Evolutionary conservation across 2,113 vertebrate genomes (phyloP).

Genomic region (Talpa occidentalis): DNA sequence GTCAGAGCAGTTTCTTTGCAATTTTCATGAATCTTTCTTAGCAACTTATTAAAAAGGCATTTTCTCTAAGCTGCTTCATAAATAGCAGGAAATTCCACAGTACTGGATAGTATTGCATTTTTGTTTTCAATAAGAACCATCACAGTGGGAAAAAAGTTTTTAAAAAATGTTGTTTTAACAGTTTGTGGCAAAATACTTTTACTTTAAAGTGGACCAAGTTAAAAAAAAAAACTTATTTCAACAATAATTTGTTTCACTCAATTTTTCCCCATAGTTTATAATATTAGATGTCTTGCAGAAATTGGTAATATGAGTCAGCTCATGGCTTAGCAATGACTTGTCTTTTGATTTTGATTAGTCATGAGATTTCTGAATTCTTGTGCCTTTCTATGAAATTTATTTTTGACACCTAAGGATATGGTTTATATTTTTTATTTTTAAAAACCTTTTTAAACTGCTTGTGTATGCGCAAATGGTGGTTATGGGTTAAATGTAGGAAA

Average conservation of each 20-base stretch:
- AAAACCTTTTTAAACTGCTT: background rate
- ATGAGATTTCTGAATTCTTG: background rate
- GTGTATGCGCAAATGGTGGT: background rate
- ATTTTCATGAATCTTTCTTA: constrained; percentile 36
- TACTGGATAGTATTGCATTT: constrained; percentile 44
- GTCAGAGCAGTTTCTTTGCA: constrained; percentile 23
- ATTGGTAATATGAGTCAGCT: background rate
- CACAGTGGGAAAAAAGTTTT: background rate
- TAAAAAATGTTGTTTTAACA: background rate
- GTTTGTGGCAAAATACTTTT: background rate
- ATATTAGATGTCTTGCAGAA: constrained; percentile 11
- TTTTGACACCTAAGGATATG: background rate
- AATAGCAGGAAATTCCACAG: constrained; percentile 59
- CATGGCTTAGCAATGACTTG: background rate
- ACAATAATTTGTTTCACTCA: constrained; percentile 17
- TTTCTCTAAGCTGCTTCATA: constrained; percentile 66
- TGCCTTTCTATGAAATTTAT: background rate
- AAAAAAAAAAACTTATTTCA: background rate
- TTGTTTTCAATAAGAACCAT: constrained; percentile 48
- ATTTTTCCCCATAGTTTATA: constrained; percentile 3
- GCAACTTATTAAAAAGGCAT: constrained; percentile 38
- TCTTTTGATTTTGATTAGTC: constrained; percentile 27
- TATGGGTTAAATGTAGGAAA: constrained; percentile 3
- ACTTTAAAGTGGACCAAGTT: constrained; percentile 23
- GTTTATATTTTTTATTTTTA: constrained; percentile 6